phyloP scores from a whole-genome alignment of 2,113 vertebrate species.

The Andinoacara biseriatus region DNA sequence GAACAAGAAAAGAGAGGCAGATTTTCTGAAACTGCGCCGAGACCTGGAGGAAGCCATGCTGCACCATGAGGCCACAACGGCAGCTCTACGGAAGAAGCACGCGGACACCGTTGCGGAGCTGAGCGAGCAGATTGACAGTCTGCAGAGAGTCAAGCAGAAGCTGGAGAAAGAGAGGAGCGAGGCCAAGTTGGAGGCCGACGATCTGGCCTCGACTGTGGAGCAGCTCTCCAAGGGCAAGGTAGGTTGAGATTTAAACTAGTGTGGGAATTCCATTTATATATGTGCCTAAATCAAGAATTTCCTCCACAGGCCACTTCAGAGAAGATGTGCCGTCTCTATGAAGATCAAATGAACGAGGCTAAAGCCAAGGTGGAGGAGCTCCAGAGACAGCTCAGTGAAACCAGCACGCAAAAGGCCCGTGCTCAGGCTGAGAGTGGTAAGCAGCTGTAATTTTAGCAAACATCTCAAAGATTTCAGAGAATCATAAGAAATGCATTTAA shows the following conservation, averaged over 20 bases:
- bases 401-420: constrained; percentile 82
- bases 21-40: constrained; percentile 86
- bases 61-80: constrained; percentile 86
- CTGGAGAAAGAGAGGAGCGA: constrained; percentile 71
- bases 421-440: constrained; percentile 89
- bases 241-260: not conserved
- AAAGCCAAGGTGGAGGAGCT: constrained; percentile 90
- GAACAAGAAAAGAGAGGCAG: constrained; percentile 88
- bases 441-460: not conserved
- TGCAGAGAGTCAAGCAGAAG: constrained; percentile 92
- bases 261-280: not conserved
- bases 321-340: constrained; percentile 88
- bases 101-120: constrained; percentile 86
- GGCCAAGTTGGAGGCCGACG: constrained; percentile 91
- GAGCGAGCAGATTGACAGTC: constrained; percentile 89
- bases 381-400: constrained; percentile 86
- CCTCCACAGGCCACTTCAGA: constrained; percentile 83
- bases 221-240: constrained; percentile 91
- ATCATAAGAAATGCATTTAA: not conserved
- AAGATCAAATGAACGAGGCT: constrained; percentile 91
- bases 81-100: constrained; percentile 88
- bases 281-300: not conserved
- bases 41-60: constrained; percentile 90
- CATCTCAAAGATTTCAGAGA: not conserved
- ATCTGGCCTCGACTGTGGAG: constrained; percentile 87